Conservation (phyloP, 2,113 vertebrate species). For the Lagenorhynchus albirostris region DNA sequence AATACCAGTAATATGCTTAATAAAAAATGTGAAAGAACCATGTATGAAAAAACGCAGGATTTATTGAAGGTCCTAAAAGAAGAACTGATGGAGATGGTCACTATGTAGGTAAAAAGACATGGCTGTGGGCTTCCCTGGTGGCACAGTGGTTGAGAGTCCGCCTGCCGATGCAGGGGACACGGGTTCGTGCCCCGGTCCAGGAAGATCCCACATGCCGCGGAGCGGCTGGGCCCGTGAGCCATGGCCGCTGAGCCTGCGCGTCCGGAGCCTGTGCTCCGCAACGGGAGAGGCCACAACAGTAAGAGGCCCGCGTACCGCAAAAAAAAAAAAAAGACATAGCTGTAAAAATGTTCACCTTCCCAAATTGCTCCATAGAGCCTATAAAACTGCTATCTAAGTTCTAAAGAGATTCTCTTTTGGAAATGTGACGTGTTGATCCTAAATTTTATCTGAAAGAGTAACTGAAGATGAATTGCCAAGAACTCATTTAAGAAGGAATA, state of each 20-base stretch:
- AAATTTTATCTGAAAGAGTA: neutral
- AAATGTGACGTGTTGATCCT: neutral
- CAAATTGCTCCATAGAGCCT: neutral
- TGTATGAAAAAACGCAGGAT: neutral
- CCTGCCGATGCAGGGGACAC: too few species aligned
- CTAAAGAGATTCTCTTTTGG: neutral
- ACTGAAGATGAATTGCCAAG: conserved; percentile 1
- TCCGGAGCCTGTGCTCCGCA: too few species aligned
- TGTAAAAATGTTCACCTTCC: neutral
- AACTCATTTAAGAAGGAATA: conserved; percentile 18
- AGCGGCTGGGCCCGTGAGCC: too few species aligned
- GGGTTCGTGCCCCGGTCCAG: too few species aligned
- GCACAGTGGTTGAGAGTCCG: too few species aligned
- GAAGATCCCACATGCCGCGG: too few species aligned
- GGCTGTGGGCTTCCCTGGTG: too few species aligned
- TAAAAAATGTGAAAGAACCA: neutral
- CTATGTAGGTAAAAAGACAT: neutral
- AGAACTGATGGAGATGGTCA: neutral
- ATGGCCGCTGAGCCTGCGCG: too few species aligned
- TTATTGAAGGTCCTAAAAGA: neutral
- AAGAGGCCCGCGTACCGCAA: too few species aligned
- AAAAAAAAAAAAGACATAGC: neutral
- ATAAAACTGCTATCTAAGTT: neutral
- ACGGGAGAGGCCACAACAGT: too few species aligned
- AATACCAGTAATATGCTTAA: neutral